Percentiles rank a stretch among this genome's conserved stretches.
These are phyloP conservation scores for Agapornis roseicollis DNA, from an alignment of 2,113 vertebrate species.

Conservation along the genomic window DNA sequence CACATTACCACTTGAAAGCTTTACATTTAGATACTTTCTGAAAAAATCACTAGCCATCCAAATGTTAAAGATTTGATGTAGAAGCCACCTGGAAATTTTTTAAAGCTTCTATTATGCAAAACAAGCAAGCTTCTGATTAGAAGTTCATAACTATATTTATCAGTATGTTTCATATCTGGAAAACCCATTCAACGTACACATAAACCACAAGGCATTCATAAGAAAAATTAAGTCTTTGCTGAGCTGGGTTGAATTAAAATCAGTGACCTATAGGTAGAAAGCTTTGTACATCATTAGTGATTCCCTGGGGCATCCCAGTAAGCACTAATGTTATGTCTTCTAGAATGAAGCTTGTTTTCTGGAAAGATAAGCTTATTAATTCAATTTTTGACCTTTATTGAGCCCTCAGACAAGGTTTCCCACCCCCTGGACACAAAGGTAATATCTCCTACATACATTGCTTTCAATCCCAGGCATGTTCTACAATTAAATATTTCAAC, in stretches of 20 bases:
- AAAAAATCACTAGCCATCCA: not conserved
- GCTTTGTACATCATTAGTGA: constrained; percentile 42
- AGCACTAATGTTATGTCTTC: constrained; percentile 39
- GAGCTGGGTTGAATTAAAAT: constrained; percentile 39
- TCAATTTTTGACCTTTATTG: constrained; percentile 54
- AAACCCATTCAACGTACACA: not conserved
- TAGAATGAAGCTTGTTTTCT: constrained; percentile 58
- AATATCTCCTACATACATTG: not conserved
- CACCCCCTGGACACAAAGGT: constrained; percentile 1
- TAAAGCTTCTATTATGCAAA: not conserved
- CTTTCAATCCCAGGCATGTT: not conserved
- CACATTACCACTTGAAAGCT: not conserved
- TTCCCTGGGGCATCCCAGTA: constrained; percentile 14
- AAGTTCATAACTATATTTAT: not conserved
- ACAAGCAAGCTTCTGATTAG: not conserved
- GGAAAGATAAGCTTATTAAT: constrained; percentile 61
- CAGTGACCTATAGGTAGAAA: constrained; percentile 54
- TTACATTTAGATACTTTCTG: not conserved
- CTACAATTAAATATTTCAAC: not conserved
- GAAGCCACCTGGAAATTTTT: not conserved
- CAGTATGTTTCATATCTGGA: not conserved
- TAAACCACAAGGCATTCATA: not conserved
- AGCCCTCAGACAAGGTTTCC: constrained; percentile 19
- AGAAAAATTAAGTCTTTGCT: not conserved
- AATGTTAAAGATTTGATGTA: not conserved